Conservation (phyloP, 2,888 invertebrate genomes). For the Monochamus alternatus region DNA sequence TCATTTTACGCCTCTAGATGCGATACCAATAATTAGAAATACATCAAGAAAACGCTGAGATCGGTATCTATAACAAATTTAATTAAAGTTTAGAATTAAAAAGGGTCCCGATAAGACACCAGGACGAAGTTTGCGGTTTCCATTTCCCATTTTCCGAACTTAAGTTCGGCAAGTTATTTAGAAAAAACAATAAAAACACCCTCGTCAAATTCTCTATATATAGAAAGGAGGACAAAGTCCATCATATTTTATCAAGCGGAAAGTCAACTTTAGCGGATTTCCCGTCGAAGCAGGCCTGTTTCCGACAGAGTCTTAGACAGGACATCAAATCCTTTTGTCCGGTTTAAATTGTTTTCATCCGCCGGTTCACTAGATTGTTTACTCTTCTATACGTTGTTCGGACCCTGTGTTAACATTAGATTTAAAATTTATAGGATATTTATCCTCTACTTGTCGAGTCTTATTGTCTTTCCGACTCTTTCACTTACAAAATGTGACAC, state of each 20-base stretch:
- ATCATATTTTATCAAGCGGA: constrained; percentile 48
- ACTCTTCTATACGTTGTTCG: constrained; percentile 29
- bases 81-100: constrained; percentile 35
- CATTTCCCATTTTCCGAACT: constrained; percentile 26
- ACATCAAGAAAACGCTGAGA: constrained; percentile 27
- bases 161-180: constrained; percentile 33
- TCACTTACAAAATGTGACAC: neutral
- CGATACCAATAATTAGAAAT: constrained; percentile 31
- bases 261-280: constrained; percentile 45
- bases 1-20: constrained; percentile 4
- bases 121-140: constrained; percentile 16
- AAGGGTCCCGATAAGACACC: constrained; percentile 24
- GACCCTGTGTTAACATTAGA: constrained; percentile 14
- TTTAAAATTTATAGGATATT: constrained; percentile 25
- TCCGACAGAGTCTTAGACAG: constrained; percentile 43
- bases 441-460: constrained; percentile 6
- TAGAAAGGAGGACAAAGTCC: constrained; percentile 42
- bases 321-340: constrained; percentile 47
- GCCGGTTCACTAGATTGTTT: constrained; percentile 40
- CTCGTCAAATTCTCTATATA: constrained; percentile 38
- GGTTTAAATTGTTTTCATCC: constrained; percentile 48
- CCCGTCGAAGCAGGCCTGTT: constrained; percentile 40
- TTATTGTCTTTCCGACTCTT: constrained; percentile 6
- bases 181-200: constrained; percentile 35
- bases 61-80: constrained; percentile 30